Conservation (phyloP, 2,797 vertebrate genomes). For the Rhinatrema bivittatum region DNA sequence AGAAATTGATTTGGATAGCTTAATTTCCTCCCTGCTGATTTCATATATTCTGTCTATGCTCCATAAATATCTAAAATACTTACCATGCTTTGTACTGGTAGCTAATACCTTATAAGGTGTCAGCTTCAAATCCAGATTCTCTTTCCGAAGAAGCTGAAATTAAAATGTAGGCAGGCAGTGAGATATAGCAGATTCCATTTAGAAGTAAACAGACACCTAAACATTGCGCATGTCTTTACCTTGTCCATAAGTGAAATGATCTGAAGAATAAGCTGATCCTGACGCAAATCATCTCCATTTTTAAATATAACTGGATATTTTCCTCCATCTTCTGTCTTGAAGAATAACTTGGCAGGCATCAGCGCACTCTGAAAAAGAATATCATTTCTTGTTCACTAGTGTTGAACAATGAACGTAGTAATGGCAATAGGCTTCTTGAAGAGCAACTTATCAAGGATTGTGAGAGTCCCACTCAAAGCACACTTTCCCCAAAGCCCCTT, state of each 20-base stretch:
- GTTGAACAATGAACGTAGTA: not conserved
- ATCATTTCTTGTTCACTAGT: not conserved
- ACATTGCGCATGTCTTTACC: no score
- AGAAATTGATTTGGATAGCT: no score
- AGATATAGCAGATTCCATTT: no score
- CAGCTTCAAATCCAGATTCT: conserved; percentile 93
- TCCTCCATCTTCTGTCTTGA: conserved; percentile 87
- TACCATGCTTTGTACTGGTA: conserved; percentile 96
- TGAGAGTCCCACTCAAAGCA: no score
- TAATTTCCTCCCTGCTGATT: no score
- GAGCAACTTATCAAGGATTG: no score
- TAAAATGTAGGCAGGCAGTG: conserved; percentile 5
- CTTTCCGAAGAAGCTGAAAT: conserved; percentile 82
- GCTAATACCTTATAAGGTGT: conserved; percentile 96
- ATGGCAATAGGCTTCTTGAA: no score
- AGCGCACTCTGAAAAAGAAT: conserved; percentile 76
- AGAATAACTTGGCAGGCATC: conserved; percentile 96
- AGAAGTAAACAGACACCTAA: no score
- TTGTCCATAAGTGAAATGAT: conserved; percentile 99
- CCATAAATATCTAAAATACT: no score
- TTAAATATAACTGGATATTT: conserved; percentile 97
- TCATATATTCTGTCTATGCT: no score
- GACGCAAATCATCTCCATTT: conserved; percentile 90
- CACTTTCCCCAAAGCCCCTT: no score
- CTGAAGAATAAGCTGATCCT: conserved; percentile 96